Percentiles rank a stretch among this genome's conserved stretches.
These are phyloP conservation scores for Xylota sylvarum DNA, from an alignment of 2,888 invertebrate species.

Conservation along the genomic window DNA sequence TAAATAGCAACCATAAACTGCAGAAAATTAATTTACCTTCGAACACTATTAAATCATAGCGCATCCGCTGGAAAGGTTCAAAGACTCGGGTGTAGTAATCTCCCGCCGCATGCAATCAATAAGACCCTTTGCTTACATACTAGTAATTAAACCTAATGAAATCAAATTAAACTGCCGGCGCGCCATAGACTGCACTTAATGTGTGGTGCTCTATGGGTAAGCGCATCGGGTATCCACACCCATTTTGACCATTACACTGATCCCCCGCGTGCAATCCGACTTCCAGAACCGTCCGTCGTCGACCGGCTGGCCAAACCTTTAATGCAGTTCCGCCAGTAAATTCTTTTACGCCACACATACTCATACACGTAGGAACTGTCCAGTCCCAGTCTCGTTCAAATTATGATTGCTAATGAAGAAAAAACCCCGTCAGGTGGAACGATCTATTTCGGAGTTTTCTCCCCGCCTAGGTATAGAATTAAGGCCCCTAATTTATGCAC, in stretches of 20 bases:
- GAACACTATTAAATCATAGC: background rate
- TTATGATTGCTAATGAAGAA: constrained; percentile 75
- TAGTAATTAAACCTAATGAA: constrained; percentile 69
- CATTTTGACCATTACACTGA: constrained; percentile 38
- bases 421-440: constrained; percentile 64
- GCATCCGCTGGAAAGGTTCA: constrained; percentile 56
- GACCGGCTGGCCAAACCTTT: constrained; percentile 34
- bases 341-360: constrained; percentile 10
- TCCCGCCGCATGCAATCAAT: background rate
- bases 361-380: constrained; percentile 4
- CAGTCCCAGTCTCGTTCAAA: constrained; percentile 38
- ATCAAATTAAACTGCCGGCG: constrained; percentile 63
- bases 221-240: constrained; percentile 64
- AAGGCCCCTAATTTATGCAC: constrained; percentile 62
- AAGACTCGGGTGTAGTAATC: constrained; percentile 39
- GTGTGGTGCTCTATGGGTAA: constrained; percentile 60
- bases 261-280: no score
- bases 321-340: constrained; percentile 44
- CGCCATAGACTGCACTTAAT: constrained; percentile 28
- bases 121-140: constrained; percentile 44
- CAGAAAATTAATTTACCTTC: constrained; percentile 28
- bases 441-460: constrained; percentile 72
- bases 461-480: constrained; percentile 18
- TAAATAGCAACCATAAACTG: constrained; percentile 38
- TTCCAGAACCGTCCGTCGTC: constrained; percentile 11